These are phyloP conservation scores for Clunio marinus DNA, from an alignment of 2,888 invertebrate genomes.

Conservation along the genomic window DNA sequence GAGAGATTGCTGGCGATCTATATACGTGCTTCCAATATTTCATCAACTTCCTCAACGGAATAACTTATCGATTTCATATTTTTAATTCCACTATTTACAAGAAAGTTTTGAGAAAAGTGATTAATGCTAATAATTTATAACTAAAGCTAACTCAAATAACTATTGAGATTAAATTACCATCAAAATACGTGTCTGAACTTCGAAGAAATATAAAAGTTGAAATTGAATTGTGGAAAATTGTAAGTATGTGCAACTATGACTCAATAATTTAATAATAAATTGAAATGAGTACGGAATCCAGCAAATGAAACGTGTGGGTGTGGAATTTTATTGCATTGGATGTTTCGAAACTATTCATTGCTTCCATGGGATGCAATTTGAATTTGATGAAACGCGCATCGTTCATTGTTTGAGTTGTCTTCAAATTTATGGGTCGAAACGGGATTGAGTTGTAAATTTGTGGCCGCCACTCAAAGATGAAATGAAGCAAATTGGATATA, in stretches of 20 bases:
- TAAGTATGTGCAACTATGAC: neutral
- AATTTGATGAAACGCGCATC: neutral
- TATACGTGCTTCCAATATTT: too few relatives aligned
- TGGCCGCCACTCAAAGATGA: neutral
- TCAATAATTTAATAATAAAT: conserved; percentile 16
- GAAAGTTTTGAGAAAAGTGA: too few relatives aligned
- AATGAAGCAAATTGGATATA: neutral
- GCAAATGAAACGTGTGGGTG: neutral
- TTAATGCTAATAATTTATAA: too few relatives aligned
- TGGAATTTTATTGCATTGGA: neutral
- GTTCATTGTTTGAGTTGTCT: neutral
- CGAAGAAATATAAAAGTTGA: too few relatives aligned
- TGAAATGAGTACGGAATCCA: neutral
- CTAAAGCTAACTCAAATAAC: too few relatives aligned
- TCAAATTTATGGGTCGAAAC: too few relatives aligned
- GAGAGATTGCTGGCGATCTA: too few relatives aligned
- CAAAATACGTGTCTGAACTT: too few relatives aligned
- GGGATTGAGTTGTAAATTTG: conserved; percentile 18
- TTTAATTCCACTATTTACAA: too few relatives aligned
- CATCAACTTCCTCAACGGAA: too few relatives aligned
- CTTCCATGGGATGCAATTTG: neutral
- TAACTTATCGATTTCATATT: too few relatives aligned
- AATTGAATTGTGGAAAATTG: neutral
- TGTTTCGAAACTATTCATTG: neutral
- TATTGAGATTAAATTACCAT: too few relatives aligned